Evolutionary conservation across 2,797 vertebrate species (phyloP), one percentile per base, ranked within the genome.

Genomic region (Psittacula derbiana): DNA sequence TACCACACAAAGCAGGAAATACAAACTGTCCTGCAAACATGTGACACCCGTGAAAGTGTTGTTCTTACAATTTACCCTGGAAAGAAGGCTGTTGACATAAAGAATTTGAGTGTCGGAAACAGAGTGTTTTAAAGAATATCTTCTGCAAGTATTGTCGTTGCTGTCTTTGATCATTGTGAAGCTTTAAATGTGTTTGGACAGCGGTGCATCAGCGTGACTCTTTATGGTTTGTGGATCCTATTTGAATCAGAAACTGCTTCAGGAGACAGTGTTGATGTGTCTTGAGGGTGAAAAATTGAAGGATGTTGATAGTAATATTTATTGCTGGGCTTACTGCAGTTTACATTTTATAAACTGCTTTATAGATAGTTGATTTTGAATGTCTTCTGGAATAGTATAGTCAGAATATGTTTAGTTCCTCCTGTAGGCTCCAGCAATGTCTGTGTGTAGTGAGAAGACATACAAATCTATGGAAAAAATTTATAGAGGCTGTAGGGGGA

Each of bases 261-360:
- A 80, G 60, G 47, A 94, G 70, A 61, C 8, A 14, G 18, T 60
- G 24, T 2, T 64, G 43, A 82, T 52, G 31, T 73, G 38, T 71
- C 55, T 87, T 87, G 53, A 90, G 25, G 40, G 25, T 4, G 4
- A 80, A 88, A 78, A 50, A 66, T 2, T 16, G 70, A 71, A 85
- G 44, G 16, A 67, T 53, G 11, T 61, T 67, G 27, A 40, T 46
- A 21, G 53, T 58, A 71, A 33, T 61, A 90, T 90, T 88, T 92
- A 92, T 71, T 85, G 61, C 27, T 71, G 38, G 80, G 20, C 11
- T 92, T 70, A 73, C 7, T 0, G 8, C 1, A 5, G 49, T 11
- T 69, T 61, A 40, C 16, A 19, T 79, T 92, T 85, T 41, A 70
- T 87, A 70, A 85, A 85, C 25, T 61, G 25, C 19, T 80, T 89